These are phyloP conservation scores for Cossypha heuglini DNA, from an alignment of 2,797 vertebrate genomes.

Conservation along the genomic window DNA sequence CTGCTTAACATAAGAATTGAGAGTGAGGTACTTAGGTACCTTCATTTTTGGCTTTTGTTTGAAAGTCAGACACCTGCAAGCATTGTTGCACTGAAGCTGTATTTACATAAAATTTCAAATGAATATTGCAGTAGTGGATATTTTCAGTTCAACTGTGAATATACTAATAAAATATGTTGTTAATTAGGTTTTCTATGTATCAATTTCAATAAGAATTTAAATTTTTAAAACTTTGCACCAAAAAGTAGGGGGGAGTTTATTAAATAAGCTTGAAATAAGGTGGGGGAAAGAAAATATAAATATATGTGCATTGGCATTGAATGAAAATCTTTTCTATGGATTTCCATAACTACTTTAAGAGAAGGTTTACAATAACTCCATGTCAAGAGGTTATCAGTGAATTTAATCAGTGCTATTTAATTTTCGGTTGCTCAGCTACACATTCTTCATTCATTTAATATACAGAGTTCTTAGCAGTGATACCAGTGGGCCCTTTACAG, in stretches of 20 bases:
- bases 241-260: background rate
- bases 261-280: background rate
- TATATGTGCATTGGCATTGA: background rate
- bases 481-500: background rate
- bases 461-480: background rate
- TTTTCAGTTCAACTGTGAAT: background rate
- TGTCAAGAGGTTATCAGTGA: background rate
- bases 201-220: background rate
- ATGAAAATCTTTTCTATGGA: background rate
- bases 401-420: background rate
- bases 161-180: background rate
- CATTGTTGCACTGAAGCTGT: background rate
- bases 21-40: background rate
- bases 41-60: background rate
- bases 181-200: accelerated
- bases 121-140: background rate
- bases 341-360: background rate
- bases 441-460: background rate
- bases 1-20: background rate
- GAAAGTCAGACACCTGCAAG: background rate
- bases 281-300: background rate
- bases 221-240: background rate
- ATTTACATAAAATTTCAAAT: background rate
- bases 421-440: background rate
- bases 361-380: background rate